Percentiles rank a stretch among this genome's conserved stretches.
These are phyloP conservation scores for Phaethon lepturus DNA, from an alignment of 2,113 vertebrate genomes.

Conservation along the genomic window DNA sequence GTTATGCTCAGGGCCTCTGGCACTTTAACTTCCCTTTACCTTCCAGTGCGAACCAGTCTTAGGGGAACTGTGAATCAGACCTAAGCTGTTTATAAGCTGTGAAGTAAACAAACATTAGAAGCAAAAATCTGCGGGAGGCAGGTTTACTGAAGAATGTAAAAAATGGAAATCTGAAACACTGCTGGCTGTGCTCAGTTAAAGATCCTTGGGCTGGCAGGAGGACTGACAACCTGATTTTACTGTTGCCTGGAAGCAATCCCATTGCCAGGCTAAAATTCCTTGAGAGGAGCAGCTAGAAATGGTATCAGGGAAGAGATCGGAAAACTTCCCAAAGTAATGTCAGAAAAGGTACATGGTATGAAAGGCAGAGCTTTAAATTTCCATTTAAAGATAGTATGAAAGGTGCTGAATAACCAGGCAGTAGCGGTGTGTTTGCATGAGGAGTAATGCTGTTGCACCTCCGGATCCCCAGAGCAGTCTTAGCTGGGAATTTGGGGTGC, in stretches of 20 bases:
- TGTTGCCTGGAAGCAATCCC: background rate
- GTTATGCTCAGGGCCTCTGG: background rate
- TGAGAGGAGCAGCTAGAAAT: background rate
- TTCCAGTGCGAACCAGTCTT: slow-evolving; percentile 11
- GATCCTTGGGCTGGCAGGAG: background rate
- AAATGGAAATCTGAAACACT: background rate
- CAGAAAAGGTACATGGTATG: background rate
- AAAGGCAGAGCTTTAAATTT: background rate
- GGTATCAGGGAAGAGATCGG: background rate
- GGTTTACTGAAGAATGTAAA: slow-evolving; percentile 11
- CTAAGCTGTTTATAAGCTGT: slow-evolving; percentile 27
- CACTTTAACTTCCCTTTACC: background rate
- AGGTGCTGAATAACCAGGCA: background rate
- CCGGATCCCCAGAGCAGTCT: background rate
- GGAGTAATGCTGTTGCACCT: background rate
- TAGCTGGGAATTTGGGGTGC: background rate
- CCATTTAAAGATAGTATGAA: background rate
- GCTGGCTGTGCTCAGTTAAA: background rate
- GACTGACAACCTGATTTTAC: background rate
- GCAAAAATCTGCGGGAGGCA: background rate
- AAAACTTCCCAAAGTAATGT: background rate
- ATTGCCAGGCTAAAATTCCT: background rate
- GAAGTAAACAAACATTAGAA: slow-evolving; percentile 46
- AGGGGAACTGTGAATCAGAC: slow-evolving; percentile 9
- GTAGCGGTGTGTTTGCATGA: background rate